phyloP scores from a whole-genome alignment of 2,797 vertebrate genomes.

The Hydrolagus colliei region DNA sequence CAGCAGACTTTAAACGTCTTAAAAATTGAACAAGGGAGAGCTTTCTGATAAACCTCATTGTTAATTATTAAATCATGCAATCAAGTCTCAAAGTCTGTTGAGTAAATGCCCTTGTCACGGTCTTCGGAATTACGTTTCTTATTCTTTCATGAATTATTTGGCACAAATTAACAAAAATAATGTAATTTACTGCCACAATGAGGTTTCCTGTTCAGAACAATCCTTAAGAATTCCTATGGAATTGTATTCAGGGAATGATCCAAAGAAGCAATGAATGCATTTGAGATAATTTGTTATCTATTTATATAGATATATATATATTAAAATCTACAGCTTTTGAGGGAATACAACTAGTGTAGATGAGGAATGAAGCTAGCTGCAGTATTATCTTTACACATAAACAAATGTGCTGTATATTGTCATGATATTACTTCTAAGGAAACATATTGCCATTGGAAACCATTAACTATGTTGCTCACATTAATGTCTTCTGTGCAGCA shows the following conservation, averaged over 20 bases:
- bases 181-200: not conserved
- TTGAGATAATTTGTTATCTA: not conserved
- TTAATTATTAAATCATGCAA: not conserved
- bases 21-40: not conserved
- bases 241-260: not conserved
- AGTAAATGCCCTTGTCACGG: not conserved
- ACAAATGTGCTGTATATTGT: not conserved
- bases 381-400: not conserved
- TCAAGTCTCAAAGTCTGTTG: not conserved
- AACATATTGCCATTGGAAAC: not conserved
- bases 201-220: not conserved
- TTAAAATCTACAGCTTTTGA: not conserved
- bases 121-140: not conserved
- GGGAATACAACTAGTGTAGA: not conserved
- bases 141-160: slow-evolving; percentile 8
- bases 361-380: not conserved
- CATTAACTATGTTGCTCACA: not conserved
- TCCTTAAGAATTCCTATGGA: no score
- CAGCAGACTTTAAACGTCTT: not conserved
- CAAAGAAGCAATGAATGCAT: not conserved
- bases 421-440: not conserved
- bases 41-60: not conserved
- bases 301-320: no score
- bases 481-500: not conserved
- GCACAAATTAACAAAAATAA: not conserved